Conservation (phyloP, 2,113 vertebrate genomes). For the Micronycteris hirsuta region DNA sequence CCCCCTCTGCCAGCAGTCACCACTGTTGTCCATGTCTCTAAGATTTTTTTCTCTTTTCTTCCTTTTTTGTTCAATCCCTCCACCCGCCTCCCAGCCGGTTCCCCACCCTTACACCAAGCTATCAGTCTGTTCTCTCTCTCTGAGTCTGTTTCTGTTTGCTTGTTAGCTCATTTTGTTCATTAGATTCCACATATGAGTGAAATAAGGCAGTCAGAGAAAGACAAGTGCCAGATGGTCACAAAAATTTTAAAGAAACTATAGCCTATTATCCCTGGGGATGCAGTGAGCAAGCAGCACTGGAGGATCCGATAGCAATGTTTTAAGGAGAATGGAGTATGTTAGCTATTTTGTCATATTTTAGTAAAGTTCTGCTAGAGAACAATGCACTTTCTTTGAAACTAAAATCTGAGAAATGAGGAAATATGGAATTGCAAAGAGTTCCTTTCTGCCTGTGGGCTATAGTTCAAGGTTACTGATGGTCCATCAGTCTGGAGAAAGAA, state of each 20-base stretch:
- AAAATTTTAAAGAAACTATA: neutral
- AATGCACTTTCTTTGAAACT: slow-evolving; percentile 6
- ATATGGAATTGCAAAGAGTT: neutral
- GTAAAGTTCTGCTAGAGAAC: neutral
- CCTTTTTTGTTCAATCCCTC: too few relatives aligned
- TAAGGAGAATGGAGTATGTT: slow-evolving; percentile 2
- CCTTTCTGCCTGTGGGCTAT: neutral
- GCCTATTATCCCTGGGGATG: neutral
- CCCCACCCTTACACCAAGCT: too few relatives aligned
- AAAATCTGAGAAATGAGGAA: slow-evolving; percentile 28
- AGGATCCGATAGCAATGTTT: neutral
- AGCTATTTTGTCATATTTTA: neutral
- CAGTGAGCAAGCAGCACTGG: neutral
- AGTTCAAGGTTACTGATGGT: neutral
- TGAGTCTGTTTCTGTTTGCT: neutral
- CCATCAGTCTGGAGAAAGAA: slow-evolving; percentile 49
- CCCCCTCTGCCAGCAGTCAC: too few relatives aligned
- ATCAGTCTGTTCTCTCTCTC: neutral
- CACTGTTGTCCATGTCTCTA: too few relatives aligned
- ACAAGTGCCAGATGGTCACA: neutral
- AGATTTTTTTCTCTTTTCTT: too few relatives aligned
- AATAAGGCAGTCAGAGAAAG: neutral
- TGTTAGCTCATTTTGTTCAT: neutral
- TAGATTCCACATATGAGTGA: neutral
- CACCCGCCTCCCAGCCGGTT: too few relatives aligned